Evolutionary conservation across 2,888 invertebrate species (phyloP), one percentile per base, ranked within the genome.

Genomic region (Heliconius sara): DNA sequence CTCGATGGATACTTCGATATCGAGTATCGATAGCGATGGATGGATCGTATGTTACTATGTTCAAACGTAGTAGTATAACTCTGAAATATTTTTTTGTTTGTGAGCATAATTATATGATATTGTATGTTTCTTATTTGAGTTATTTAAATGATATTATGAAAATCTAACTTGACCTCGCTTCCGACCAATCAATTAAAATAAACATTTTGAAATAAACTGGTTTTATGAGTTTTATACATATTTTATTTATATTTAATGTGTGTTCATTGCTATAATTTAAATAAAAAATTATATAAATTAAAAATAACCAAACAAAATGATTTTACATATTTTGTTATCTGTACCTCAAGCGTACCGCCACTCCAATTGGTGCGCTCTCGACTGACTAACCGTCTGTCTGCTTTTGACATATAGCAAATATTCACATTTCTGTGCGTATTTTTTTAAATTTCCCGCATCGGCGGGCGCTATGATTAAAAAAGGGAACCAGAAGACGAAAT

Each of bases 381-480:
- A 76, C 77, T 79, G 80, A 80, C 77, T 80, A 82, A 80, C 79
- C 63, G 79, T 77, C 80, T 79, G 78, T 67, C 81, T 84, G 81
- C 76, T 83, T 80, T 83, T 84, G 81, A 82, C 81, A 82, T 83
- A 82, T 80, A 71, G 79, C 77, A 82, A 81, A 84, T 78, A 76
- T 84, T 80, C 52, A 72, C 71, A 80, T 79, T 71, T 76, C 68
- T 70, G 43, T 78, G 65, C 66, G 72, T 73, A 78, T 73, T 78
- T 70, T 65, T 78, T 65, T 72, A 73, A 73, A 77, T 63, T 27
- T 73, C 22, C 60, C 25, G 71, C 34, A 60, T 25, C 43, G 63
- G 43, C 60, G 65, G 43, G 47, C 43, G 63, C 25, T 75, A 52
- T 78, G 67, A 74, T 78, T 78, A 74, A 78, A 78, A 52, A 74